A percentile compares a stretch with the other conserved stretches of the same genome.
Evolutionary conservation across 1,140 invertebrate species (phyloP).

Genomic region (Pogonus chalceus): DNA sequence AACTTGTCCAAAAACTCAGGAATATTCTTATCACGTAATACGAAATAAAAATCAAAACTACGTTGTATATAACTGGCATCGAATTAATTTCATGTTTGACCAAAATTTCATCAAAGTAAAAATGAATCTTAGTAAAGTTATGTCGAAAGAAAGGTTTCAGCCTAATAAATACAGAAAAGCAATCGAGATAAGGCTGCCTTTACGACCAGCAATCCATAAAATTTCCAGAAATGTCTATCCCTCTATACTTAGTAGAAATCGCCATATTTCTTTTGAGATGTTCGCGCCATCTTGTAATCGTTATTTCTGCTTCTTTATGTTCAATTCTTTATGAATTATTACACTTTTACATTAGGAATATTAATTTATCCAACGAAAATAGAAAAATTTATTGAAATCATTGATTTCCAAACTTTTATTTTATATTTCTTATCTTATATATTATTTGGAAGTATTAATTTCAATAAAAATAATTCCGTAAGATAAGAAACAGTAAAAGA

Average conservation of each 20-base stretch:
- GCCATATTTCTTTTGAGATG: background rate
- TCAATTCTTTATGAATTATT: background rate
- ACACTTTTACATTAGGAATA: background rate
- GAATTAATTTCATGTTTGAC: background rate
- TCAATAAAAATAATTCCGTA: too few species aligned
- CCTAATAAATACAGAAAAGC: conserved; percentile 1
- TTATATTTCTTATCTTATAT: too few species aligned
- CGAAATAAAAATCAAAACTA: too few species aligned
- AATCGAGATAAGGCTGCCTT: background rate
- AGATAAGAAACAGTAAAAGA: too few species aligned
- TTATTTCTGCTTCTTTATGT: background rate
- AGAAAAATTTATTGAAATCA: too few species aligned
- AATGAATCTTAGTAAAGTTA: background rate
- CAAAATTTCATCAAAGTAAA: background rate
- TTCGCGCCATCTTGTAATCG: background rate
- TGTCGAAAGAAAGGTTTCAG: background rate
- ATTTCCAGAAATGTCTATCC: background rate
- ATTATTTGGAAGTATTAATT: too few species aligned
- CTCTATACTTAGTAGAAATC: background rate
- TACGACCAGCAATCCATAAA: conserved; percentile 1
- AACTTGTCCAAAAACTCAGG: too few species aligned
- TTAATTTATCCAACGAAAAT: too few species aligned
- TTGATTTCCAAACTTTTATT: too few species aligned
- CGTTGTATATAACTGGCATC: background rate
- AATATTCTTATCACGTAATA: too few species aligned